Evolutionary conservation across 2,113 vertebrate species (phyloP).

Genomic region (Carlito syrichta): DNA sequence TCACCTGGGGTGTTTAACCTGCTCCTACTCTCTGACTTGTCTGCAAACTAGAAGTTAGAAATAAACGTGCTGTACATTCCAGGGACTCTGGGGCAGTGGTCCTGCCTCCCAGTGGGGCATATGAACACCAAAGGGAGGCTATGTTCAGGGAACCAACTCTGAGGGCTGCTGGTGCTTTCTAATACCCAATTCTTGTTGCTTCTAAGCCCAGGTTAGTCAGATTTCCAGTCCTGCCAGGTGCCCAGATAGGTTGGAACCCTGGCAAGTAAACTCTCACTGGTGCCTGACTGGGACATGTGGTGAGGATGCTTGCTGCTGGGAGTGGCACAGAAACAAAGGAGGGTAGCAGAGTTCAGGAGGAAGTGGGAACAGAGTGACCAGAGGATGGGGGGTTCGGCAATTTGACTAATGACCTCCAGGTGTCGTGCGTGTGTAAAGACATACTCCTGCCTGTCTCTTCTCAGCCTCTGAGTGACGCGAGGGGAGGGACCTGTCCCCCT

Average conservation of each 20-base stretch:
- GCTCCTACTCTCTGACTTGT: not conserved
- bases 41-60: not conserved
- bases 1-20: not conserved
- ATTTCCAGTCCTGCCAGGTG: not conserved
- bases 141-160: not conserved
- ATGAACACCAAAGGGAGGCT: rapidly evolving
- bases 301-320: not conserved
- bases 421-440: not conserved
- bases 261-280: too few relatives aligned
- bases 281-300: not conserved
- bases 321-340: not conserved
- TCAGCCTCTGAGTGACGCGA: not conserved
- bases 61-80: too few relatives aligned
- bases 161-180: too few relatives aligned
- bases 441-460: too few relatives aligned
- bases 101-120: too few relatives aligned
- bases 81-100: too few relatives aligned
- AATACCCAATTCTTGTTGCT: rapidly evolving
- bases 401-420: not conserved
- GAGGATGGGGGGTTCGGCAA: not conserved
- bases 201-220: rapidly evolving
- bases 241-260: not conserved
- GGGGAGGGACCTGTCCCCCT: not conserved
- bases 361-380: not conserved
- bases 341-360: not conserved